Base-by-base conservation (phyloP, 1,140 invertebrate species). In the Aphelenchoides fujianensis region DNA sequence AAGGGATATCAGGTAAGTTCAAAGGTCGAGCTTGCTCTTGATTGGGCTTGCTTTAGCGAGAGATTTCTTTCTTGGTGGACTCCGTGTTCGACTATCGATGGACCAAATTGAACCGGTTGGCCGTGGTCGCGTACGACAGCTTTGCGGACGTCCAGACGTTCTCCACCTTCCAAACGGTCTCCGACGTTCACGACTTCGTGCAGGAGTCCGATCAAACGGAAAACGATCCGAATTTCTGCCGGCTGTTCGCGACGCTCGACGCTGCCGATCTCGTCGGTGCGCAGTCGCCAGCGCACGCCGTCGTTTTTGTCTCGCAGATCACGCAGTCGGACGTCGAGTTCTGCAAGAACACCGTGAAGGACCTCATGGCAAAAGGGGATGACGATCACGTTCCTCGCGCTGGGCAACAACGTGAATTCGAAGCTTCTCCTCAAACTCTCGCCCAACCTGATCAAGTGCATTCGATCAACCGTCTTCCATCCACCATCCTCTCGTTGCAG, bases 101-200 rank as follows among this genome's bases (percentile, higher is more conserved):
- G 55, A 59, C 55, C 28, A 59, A 59, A 5, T 59, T 59, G 55
- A 23, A 59, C 7, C 55, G 55, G 7, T 19, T 59, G 19, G 5
- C 55, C 5, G 5, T 59, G 5, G 34, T 59, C 34, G 55, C 5
- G 5, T 59, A 59, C 55, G 34, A 19, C 55, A 59, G 34, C 55
- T 59, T 59, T 59, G 55, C 55, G 12, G 34, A 19, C 23, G 19
- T 19, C 23, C 55, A 59, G 34, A 16, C 55, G 7, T 59, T 30
- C 34, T 59, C 55, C 7, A 59, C 55, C 34, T 59, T 59, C 23
- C 19, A 5, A 7, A 59, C 55, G 12, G 55, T 59, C 34, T 19
- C 28, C 7, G 55, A 59, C 23, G 55, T 59, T 59, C 23, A 19
- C 5, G 55, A 59, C 19, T 59, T 59, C 34, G 5, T 59, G 7